A percentile compares a stretch with the other conserved stretches of the same genome.
Evolutionary conservation across 1,140 invertebrate species (phyloP).

Genomic region (Drosophila virilis): DNA sequence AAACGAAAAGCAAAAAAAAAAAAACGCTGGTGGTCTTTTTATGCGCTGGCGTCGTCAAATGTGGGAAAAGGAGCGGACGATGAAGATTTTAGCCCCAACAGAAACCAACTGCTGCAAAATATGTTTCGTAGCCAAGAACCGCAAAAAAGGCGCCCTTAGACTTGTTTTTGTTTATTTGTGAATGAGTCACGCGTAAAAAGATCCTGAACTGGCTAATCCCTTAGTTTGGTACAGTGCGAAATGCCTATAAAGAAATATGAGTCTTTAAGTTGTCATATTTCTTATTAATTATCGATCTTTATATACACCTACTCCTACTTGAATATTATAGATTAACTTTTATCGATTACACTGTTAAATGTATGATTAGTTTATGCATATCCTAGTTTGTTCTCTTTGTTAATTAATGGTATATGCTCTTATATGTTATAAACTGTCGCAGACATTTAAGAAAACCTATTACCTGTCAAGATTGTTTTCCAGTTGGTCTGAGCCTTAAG

Average conservation of each 20-base stretch:
- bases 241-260: neutral
- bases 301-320: too few species aligned
- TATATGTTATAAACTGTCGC: too few species aligned
- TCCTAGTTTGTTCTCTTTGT: too few species aligned
- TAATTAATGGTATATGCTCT: too few species aligned
- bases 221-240: conserved; percentile 34
- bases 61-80: conserved; percentile 41
- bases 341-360: too few species aligned
- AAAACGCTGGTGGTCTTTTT: conserved; percentile 65
- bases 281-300: neutral
- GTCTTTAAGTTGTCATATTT: neutral
- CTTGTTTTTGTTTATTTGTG: conserved; percentile 46
- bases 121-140: conserved; percentile 30
- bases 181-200: conserved; percentile 58
- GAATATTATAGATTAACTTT: too few species aligned
- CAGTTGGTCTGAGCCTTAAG: too few species aligned
- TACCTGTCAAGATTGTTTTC: too few species aligned
- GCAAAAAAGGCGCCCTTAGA: conserved; percentile 37
- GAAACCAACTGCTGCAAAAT: conserved; percentile 30
- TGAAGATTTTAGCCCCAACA: conserved; percentile 32
- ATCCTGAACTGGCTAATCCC: conserved; percentile 53
- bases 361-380: too few species aligned
- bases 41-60: conserved; percentile 20
- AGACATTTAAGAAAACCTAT: too few species aligned
- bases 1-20: conserved; percentile 26